Base-by-base conservation (phyloP, 2,797 vertebrate genomes). In the Ptychobarbus kaznakovi region DNA sequence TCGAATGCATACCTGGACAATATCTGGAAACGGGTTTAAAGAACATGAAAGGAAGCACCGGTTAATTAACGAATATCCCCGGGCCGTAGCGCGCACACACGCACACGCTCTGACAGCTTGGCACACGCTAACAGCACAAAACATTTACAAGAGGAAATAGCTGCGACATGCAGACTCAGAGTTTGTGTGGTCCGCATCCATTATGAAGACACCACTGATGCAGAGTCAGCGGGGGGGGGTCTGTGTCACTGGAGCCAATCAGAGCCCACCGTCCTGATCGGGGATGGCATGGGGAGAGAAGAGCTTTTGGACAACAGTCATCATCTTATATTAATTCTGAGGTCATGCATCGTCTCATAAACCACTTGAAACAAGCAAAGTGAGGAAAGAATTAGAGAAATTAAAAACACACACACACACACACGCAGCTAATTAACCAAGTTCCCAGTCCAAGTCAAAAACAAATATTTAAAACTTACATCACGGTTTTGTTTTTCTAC, bases 121-220 rank as follows among this genome's bases (percentile, higher is more conserved):
- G 90, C 91, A 91, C 82, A 91, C 84, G 51, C 72, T 56, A 80
- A 89, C 88, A 87, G 86, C 88, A 89, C 84, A 78, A 90, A 90
- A 89, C 90, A 87, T 93, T 94, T 94, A 92, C 92, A 91, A 92
- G 88, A 93, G 92, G 93, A 93, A 92, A 91, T 90, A 85, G 89
- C 89, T 86, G 86, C 69, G 84, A 88, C 83, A 79, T 90, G 86
- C 85, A 86, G 51, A 88, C 81, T 82, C 80, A 90, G 83, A 58
- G 76, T 70, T 82, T 35, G 91, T 94, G 93, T 92, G 92, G 93
- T 93, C 92, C 89, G 69, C 86, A 86, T 81, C 84, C 87, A 86
- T 89, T 87, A 87, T 82, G 38, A 75, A 35, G 35, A 86, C 87
- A 89, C 88, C n/a, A 85, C 90, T 88, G 81, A 88, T 90, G 87